Conservation (phyloP, 2,888 invertebrate genomes). For the Agrochola circellaris region DNA sequence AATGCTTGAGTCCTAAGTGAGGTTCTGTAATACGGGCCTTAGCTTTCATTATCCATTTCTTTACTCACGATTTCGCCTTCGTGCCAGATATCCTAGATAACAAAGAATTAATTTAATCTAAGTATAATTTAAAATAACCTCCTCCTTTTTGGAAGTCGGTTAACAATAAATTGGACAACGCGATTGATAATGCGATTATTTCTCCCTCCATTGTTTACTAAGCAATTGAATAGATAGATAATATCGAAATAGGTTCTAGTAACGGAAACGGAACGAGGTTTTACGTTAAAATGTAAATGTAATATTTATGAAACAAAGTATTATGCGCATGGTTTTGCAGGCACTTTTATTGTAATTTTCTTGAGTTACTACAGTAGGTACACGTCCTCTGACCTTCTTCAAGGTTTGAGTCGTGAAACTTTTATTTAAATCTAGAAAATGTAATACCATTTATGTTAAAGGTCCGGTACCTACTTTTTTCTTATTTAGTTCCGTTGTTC, state of each 20-base stretch:
- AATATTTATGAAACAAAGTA: constrained; percentile 32
- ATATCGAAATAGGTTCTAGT: constrained; percentile 38
- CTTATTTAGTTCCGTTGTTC: neutral
- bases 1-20: too few species aligned
- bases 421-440: constrained; percentile 1
- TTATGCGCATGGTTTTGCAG: constrained; percentile 37
- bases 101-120: neutral
- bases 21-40: too few species aligned
- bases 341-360: constrained; percentile 17
- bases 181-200: constrained; percentile 13
- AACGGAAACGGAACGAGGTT: constrained; percentile 47
- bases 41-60: neutral
- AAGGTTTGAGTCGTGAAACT: constrained; percentile 14
- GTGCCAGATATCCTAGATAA: neutral
- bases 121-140: neutral
- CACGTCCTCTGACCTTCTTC: constrained; percentile 28
- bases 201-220: constrained; percentile 16
- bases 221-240: constrained; percentile 43
- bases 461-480: neutral
- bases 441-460: neutral
- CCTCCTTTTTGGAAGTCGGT: too few species aligned
- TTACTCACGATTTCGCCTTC: neutral
- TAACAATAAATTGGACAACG: constrained; percentile 25
- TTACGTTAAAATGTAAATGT: constrained; percentile 48
- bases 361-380: constrained; percentile 5